A percentile compares a stretch with the other conserved stretches of the same genome.
These are phyloP conservation scores for Morone chrysops DNA, from an alignment of 2,113 vertebrate genomes.

Conservation along the genomic window DNA sequence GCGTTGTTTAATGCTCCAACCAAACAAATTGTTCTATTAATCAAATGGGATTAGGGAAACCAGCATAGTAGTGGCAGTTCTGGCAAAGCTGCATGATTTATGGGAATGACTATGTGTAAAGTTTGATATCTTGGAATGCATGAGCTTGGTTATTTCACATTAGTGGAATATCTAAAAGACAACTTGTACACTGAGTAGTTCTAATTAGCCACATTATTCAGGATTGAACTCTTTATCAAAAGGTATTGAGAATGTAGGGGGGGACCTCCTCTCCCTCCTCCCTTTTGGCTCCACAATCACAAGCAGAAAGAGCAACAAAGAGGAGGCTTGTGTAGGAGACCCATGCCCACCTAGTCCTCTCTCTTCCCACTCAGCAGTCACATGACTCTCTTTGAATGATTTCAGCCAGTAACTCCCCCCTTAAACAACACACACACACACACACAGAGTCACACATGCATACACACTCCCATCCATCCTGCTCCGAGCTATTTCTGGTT, in stretches of 20 bases:
- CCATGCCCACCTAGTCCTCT: constrained; percentile 51
- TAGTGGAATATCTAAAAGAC: background rate
- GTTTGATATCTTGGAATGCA: background rate
- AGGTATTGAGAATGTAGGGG: constrained; percentile 6
- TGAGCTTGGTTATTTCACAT: constrained; percentile 4
- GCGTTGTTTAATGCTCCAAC: background rate
- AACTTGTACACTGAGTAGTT: constrained; percentile 4
- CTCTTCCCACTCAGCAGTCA: constrained; percentile 49
- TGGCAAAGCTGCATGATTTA: constrained; percentile 5
- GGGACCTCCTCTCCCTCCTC: constrained; percentile 3
- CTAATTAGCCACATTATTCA: background rate
- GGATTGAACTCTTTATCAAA: constrained; percentile 32
- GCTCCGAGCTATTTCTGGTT: constrained; percentile 55
- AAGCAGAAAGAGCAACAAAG: constrained; percentile 69
- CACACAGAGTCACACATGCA: constrained; percentile 27
- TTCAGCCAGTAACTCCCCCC: constrained; percentile 34
- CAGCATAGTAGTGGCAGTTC: background rate
- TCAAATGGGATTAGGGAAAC: constrained; percentile 12
- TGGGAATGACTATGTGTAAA: background rate
- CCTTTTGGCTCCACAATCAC: constrained; percentile 29
- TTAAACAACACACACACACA: constrained; percentile 23
- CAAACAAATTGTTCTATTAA: constrained; percentile 14
- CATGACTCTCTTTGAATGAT: constrained; percentile 53
- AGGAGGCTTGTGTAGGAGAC: constrained; percentile 65
- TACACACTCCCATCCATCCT: constrained; percentile 18